Evolutionary conservation across 2,113 vertebrate genomes (phyloP).

Genomic region (Procapra przewalskii): DNA sequence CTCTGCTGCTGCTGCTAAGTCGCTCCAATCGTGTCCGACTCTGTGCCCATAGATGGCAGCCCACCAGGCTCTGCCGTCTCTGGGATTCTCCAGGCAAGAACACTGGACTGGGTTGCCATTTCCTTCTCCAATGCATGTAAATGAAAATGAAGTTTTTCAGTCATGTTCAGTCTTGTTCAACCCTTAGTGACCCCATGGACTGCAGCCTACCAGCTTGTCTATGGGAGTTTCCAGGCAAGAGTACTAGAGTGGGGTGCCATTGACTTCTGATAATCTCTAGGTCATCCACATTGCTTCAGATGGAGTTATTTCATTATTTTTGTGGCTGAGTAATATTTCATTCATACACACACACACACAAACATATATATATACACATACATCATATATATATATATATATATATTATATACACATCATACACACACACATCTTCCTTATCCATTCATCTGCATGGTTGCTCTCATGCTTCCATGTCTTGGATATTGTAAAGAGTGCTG

Average conservation of each 20-base stretch:
- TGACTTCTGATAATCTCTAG: background rate
- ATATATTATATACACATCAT: background rate
- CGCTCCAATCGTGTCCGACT: accelerated
- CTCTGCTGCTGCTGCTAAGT: too few species aligned
- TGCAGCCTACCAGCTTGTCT: too few species aligned
- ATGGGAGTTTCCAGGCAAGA: too few species aligned
- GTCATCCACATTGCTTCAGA: background rate
- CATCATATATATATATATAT: background rate
- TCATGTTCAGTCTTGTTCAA: too few species aligned
- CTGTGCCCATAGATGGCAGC: too few species aligned
- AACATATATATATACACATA: background rate
- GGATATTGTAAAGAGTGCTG: background rate
- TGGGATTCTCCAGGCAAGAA: too few species aligned
- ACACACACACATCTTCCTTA: background rate
- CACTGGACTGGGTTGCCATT: too few species aligned
- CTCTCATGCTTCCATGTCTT: background rate
- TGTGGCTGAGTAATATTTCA: background rate
- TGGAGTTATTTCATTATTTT: background rate
- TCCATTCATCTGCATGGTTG: background rate
- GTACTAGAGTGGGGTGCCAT: too few species aligned
- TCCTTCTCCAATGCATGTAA: too few species aligned
- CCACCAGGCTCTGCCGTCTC: too few species aligned
- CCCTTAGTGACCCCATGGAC: too few species aligned
- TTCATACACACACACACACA: background rate
- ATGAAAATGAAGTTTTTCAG: too few species aligned